Conservation (phyloP, 2,888 invertebrate genomes). For the Oscheius sp. region DNA sequence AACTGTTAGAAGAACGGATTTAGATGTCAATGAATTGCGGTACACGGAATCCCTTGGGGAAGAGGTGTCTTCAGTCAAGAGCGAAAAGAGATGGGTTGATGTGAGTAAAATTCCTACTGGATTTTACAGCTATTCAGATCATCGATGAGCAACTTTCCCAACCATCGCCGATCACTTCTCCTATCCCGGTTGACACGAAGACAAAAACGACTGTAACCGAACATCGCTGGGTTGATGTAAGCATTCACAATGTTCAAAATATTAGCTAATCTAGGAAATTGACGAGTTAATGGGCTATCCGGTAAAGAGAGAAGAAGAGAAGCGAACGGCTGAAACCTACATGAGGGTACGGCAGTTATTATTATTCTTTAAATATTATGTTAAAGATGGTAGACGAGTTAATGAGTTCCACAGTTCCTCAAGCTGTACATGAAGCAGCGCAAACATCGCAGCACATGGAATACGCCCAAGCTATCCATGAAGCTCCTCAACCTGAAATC, state of each 20-base stretch:
- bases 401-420: conserved; percentile 32
- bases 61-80: conserved; percentile 30
- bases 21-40: conserved; percentile 11
- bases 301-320: conserved; percentile 26
- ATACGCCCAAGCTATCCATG: conserved; percentile 44
- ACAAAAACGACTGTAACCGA: conserved; percentile 42
- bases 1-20: conserved; percentile 11
- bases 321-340: conserved; percentile 32
- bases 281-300: conserved; percentile 30
- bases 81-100: conserved; percentile 56
- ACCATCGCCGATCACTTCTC: conserved; percentile 47
- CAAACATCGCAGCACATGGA: conserved; percentile 22
- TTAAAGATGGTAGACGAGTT: conserved; percentile 35
- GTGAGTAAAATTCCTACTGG: background rate
- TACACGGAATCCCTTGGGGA: conserved; percentile 9
- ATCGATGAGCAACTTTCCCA: conserved; percentile 53
- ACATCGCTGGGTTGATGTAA: conserved; percentile 55
- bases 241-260: too few species aligned
- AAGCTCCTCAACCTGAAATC: conserved; percentile 48
- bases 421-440: conserved; percentile 28
- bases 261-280: conserved; percentile 19
- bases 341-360: background rate
- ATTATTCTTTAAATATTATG: background rate
- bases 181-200: conserved; percentile 44
- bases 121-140: conserved; percentile 6